These are phyloP conservation scores for Bilobella aurantiaca DNA, from an alignment of 1,140 invertebrate genomes.

Conservation along the genomic window DNA sequence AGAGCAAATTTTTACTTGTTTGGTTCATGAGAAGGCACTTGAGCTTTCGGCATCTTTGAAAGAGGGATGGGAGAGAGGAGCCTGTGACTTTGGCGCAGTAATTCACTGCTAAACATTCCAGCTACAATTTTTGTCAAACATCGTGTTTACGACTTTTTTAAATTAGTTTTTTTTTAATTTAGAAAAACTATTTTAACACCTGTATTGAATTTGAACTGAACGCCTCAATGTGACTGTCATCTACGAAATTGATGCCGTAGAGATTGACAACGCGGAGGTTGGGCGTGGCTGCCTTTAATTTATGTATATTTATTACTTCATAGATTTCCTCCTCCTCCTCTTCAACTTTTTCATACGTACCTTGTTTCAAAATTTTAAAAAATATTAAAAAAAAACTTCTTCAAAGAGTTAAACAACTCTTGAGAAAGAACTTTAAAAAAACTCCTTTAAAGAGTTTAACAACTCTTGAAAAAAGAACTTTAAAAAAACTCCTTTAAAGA, in stretches of 20 bases:
- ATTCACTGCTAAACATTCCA: conserved; percentile 94
- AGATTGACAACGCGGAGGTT: conserved; percentile 90
- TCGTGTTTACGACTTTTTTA: conserved; percentile 8
- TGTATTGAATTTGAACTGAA: conserved; percentile 88
- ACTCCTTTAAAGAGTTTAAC: too few species aligned
- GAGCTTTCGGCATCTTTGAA: conserved; percentile 84
- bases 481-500: too few species aligned
- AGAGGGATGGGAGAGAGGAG: conserved; percentile 85
- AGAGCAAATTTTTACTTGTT: conserved; percentile 58
- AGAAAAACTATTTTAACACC: too few species aligned
- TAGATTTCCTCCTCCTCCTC: conserved; percentile 99
- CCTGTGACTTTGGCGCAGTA: conserved; percentile 95
- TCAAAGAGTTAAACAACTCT: too few species aligned
- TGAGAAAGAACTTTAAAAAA: too few species aligned
- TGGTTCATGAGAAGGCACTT: conserved; percentile 90
- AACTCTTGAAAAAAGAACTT: too few species aligned
- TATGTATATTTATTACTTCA: conserved; percentile 98
- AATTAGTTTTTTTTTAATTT: conserved; percentile 8
- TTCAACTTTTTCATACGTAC: conserved; percentile 96
- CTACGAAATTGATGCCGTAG: conserved; percentile 95
- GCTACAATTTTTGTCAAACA: too few species aligned
- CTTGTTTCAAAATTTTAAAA: too few species aligned
- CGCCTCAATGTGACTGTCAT: conserved; percentile 97
- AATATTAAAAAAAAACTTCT: too few species aligned
- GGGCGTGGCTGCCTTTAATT: conserved; percentile 89